Evolutionary conservation across 2,113 vertebrate genomes (phyloP), one percentile per base, ranked within the genome.

Genomic region (Tamias sibiricus): DNA sequence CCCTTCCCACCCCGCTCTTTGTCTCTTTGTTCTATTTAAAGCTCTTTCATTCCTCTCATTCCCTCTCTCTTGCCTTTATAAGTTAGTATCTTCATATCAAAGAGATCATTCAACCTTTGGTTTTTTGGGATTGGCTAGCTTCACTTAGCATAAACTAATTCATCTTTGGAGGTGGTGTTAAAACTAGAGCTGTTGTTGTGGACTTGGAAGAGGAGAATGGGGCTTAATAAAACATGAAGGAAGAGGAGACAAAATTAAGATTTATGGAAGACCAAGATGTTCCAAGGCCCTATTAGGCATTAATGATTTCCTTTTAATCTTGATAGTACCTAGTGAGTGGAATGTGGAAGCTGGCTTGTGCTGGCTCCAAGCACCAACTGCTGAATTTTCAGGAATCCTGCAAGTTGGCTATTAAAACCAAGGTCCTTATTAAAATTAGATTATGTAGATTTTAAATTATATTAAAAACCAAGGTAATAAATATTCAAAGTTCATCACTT

Each of bases 291-390:
- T 37, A n/a, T 7, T 40, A 69, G 74, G 62, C 76, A 74, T 90
- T 84, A 93, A 91, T 40, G 32, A 72, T 91, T 81, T 85, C 66
- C 54, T 90, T 96, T 92, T 92, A 81, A 84, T 68, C 40, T 92
- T 94, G 6, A 1, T 40, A 93, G 75, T 84, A 87, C 66, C 52
- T 68, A 87, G 32, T 22, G 52, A 77, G 47, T 35, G 22, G 42
- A 52, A 62, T n/a, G 49, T 52, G 66, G 59, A 49, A 62, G 37
- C 8, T 87, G 40, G 32, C 57, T 83, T 44, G 4, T 9, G 4
- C 57, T 47, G 69, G 52, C 64, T 80, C 71, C 72, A 54, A 88
- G 76, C 54, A 19, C 57, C 1, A 16, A 75, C 9, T 64, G n/a
- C 64, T 81, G 79, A 85, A 84, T 85, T 91, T 89, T 79, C 87